Conservation (phyloP, 2,888 invertebrate genomes). For the Ellobium chinense region DNA sequence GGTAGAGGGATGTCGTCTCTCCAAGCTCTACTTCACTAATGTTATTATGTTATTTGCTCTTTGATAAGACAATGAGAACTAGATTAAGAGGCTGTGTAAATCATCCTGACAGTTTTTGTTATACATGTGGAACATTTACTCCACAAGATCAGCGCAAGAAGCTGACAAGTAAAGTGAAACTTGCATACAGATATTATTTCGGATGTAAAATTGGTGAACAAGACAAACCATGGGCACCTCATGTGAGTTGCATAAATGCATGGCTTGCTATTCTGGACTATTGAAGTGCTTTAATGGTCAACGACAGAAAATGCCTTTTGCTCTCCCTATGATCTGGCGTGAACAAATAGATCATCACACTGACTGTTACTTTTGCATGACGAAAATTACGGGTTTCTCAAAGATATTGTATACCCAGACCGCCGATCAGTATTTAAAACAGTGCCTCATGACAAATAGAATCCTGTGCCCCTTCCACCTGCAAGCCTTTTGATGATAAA, state of each 20-base stretch:
- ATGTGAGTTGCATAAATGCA: not conserved
- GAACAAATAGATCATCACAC: not conserved
- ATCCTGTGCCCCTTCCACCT: not conserved
- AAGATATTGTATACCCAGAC: not conserved
- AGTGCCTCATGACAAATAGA: not conserved
- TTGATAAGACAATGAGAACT: not conserved
- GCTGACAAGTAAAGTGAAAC: not conserved
- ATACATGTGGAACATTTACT: not conserved
- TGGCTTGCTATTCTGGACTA: not conserved
- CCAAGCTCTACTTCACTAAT: no score
- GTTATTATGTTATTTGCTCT: no score
- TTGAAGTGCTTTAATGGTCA: not conserved
- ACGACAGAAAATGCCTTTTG: not conserved
- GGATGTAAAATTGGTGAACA: not conserved
- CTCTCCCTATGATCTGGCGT: not conserved
- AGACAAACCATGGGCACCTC: not conserved
- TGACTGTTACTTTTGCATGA: not conserved
- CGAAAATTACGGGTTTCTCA: not conserved
- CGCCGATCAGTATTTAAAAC: not conserved
- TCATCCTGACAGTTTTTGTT: not conserved
- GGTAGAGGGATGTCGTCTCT: not conserved
- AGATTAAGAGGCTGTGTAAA: not conserved
- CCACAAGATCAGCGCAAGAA: not conserved
- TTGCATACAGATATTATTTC: not conserved
- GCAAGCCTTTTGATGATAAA: not conserved